Base-by-base conservation (phyloP, 2,888 invertebrate species). In the Sericinus montela region DNA sequence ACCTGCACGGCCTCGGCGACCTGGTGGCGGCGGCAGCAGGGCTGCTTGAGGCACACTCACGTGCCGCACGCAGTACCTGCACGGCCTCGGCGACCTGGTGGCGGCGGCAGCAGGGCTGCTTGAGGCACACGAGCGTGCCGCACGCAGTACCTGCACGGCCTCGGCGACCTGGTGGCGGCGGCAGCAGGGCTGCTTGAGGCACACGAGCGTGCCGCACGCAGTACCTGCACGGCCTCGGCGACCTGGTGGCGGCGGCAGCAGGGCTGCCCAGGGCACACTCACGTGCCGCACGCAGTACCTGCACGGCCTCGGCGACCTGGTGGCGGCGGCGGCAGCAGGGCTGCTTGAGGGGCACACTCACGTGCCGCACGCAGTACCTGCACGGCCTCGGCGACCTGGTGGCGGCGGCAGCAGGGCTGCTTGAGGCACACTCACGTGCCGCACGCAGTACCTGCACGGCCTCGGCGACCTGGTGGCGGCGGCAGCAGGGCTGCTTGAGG, bases 81-180 rank as follows among this genome's bases (percentile, higher is more conserved):
- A 97, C 96, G 55, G 96, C 96, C 88, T 98, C 97, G 69, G 93
- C 95, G 54, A 95, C 92, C 62, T 94, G 94, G 63, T 93, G 92
- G 68, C 93, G 93, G 52, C 95, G 93, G 77, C 97, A 97, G 82
- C 97, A 97, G 61, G 91, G 92, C 80, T 96, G 95, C 83, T 95
- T 95, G 65, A 98, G 91, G 78, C 98, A 98, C 29, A 29, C 29
- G 29, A 29, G 29, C 29, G 29, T 29, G 29, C 29, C 29, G 29
- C 29, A 29, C 29, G 10, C 10, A 8, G 29, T 29, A 29, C 29
- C 29, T 29, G 29, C 29, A 29, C 29, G 29, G 29, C 29, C 29
- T 29, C 29, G 10, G 45, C 29, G 29, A 29, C 29, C 8, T 3
- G 13, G 14, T 14, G 13, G 16, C 29, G 16, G 71, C 16, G 44